Evolutionary conservation across 30 jellyfish, hydroid and myxozoan species (phyloP), one percentile per base, ranked within the genome.

Genomic region (Rhopilema esculentum): DNA sequence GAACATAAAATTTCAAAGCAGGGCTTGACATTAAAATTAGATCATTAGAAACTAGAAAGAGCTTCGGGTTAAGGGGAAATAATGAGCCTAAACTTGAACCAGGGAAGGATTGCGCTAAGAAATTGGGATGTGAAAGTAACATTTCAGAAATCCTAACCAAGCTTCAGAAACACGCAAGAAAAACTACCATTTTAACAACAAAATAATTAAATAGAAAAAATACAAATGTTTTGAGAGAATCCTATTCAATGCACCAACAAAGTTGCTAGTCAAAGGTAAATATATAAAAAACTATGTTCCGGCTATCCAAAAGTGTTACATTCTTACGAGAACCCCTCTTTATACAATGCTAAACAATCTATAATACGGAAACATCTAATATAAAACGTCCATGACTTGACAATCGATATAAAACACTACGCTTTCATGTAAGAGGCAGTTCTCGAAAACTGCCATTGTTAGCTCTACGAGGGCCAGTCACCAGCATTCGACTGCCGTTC

Each of bases 251-350:
- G 90, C 80, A 33, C 71, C 75, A 61, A 79, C 69, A 49, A 71
- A 79, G 79, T 27, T 79, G 89, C 89, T 79, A 79, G 89, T 80
- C 90, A 80, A 80, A 20, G 82, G 90, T 80, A 57, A 66, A 80
- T 65, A 64, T 69, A 51, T 30, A 64, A 80, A 79, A 80, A 80
- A 80, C 90, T 80, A 80, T 80, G 90, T 80, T 78, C 90, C 82
- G 90, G 68, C 90, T 66, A 80, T 68, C 82, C 75, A 80, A 57
- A 80, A 80, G 90, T 80, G 90, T 80, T 80, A 80, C 90, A 80
- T 80, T 80, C 82, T 40, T 20, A 65, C 74, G 82, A 66, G 82
- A 80, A 64, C 90, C 90, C 90, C 90, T 80, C 90, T 80, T 80
- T 80, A 80, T 80, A 80, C 90, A 79, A 29, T 80, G 68, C 90